Evolutionary conservation across 2,113 vertebrate genomes (phyloP), one percentile per base, ranked within the genome.

Genomic region (Spea bombifrons): DNA sequence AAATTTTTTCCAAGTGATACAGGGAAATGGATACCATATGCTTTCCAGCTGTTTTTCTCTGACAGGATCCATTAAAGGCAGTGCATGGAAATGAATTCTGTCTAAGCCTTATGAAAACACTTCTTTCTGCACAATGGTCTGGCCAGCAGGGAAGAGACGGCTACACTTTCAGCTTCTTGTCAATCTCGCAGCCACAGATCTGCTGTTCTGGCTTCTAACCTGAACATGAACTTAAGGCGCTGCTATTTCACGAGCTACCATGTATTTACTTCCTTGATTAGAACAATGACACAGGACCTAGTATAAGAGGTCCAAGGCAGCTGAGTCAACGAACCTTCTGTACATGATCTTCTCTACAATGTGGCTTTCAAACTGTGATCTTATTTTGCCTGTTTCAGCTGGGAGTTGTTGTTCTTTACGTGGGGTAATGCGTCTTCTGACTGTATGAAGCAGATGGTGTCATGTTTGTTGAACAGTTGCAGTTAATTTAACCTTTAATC

Each of bases 21-120:
- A 91, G 89, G 87, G 86, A 91, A 93, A 94, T 92, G 91, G 90
- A 92, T 91, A 90, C 91, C 93, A 93, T 88, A 92, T 94, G 92
- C 88, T 92, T 86, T 82, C 87, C 92, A 94, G 92, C 92, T 94
- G 91, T 89, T 93, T 88, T 83, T 78, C 82, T 89, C 88, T 92
- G 89, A 92, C 90, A 90, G 88, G 86, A 89, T 87, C 88, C 88
- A 89, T 91, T 91, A 91, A 90, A 90, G 86, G 81, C 45, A 73
- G 86, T 86, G 84, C 85, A 89, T 90, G 89, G 86, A 92, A 92
- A 92, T 88, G 78, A 90, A 90, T 92, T 92, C 87, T 92, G 88
- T 90, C 90, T 90, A 85, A 86, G 86, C 86, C 89, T 89, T 90
- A 89, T 75, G 82, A 93, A 93, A 92, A 93, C 88, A 92, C 78